A percentile compares a stretch with the other conserved stretches of the same genome.
Conservation (phyloP, 2,888 invertebrate genomes). For the Ichneumon xanthorius region DNA sequence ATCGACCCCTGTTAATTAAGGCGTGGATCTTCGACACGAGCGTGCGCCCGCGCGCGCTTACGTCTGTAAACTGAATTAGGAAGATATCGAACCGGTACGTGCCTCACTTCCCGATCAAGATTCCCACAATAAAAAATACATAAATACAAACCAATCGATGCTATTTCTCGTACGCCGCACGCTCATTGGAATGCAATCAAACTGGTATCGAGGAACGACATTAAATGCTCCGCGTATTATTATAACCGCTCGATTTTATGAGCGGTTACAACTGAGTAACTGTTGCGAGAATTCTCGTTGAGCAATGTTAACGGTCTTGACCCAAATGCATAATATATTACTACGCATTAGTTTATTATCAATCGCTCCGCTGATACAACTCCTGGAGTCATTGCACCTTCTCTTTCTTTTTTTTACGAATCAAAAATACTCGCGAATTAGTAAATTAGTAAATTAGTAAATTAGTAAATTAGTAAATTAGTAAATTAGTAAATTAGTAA, state of each 20-base stretch:
- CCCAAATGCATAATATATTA: slow-evolving; percentile 75
- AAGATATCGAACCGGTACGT: slow-evolving; percentile 60
- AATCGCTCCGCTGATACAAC: slow-evolving; percentile 8
- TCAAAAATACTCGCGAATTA: neutral
- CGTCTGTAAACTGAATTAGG: slow-evolving; percentile 50
- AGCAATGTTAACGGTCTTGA: slow-evolving; percentile 77
- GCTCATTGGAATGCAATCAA: slow-evolving; percentile 60
- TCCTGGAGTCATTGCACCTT: slow-evolving; percentile 18
- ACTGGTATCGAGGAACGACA: slow-evolving; percentile 56
- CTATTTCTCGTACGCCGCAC: slow-evolving; percentile 39
- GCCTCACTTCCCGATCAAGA: slow-evolving; percentile 51
- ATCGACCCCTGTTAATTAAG: slow-evolving; percentile 39
- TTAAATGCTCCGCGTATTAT: slow-evolving; percentile 44
- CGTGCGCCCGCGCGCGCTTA: neutral
- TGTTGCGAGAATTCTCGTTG: slow-evolving; percentile 58
- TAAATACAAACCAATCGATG: slow-evolving; percentile 16
- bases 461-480: neutral
- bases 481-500: no score
- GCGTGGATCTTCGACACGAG: slow-evolving; percentile 16
- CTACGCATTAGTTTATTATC: slow-evolving; percentile 14
- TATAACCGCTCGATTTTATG: slow-evolving; percentile 37
- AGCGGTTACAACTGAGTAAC: slow-evolving; percentile 70
- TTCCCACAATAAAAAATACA: slow-evolving; percentile 15
- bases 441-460: neutral
- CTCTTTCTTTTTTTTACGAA: neutral